Percentiles rank a stretch among this genome's conserved stretches.
Evolutionary conservation across 2,113 vertebrate species (phyloP).

Genomic region (Eolophus roseicapilla): DNA sequence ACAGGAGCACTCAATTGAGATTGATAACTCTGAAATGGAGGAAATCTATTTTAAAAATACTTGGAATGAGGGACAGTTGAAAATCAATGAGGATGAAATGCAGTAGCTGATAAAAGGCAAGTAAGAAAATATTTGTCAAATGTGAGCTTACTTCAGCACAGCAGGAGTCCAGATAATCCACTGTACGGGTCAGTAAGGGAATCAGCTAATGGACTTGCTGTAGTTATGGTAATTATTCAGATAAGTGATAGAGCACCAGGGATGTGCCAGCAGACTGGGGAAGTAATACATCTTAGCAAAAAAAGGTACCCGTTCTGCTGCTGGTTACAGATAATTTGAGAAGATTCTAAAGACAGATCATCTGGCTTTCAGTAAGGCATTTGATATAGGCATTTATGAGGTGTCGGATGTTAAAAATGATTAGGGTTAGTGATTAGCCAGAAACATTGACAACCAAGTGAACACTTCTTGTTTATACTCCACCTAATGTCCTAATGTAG

Average conservation of each 20-base stretch:
- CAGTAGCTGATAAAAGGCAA: neutral
- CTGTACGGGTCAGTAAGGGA: neutral
- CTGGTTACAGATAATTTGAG: neutral
- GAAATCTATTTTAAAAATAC: neutral
- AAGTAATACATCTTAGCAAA: neutral
- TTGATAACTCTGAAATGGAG: neutral
- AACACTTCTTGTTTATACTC: neutral
- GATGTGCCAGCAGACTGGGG: neutral
- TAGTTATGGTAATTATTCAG: neutral
- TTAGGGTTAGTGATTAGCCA: neutral
- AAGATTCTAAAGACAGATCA: neutral
- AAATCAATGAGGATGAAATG: slow-evolving; percentile 9
- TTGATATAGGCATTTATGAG: neutral
- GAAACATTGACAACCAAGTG: neutral
- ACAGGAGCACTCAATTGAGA: neutral
- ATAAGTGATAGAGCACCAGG: neutral
- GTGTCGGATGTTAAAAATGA: neutral
- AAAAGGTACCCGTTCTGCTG: slow-evolving; percentile 7
- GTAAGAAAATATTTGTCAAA: slow-evolving; percentile 22
- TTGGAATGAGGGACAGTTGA: neutral
- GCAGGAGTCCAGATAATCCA: neutral
- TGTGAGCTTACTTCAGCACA: neutral
- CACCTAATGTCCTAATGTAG: neutral
- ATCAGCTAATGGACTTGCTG: neutral
- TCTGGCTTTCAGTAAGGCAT: neutral